phyloP scores from a whole-genome alignment of 2,113 vertebrate genomes.

The Pangasianodon hypophthalmus region DNA sequence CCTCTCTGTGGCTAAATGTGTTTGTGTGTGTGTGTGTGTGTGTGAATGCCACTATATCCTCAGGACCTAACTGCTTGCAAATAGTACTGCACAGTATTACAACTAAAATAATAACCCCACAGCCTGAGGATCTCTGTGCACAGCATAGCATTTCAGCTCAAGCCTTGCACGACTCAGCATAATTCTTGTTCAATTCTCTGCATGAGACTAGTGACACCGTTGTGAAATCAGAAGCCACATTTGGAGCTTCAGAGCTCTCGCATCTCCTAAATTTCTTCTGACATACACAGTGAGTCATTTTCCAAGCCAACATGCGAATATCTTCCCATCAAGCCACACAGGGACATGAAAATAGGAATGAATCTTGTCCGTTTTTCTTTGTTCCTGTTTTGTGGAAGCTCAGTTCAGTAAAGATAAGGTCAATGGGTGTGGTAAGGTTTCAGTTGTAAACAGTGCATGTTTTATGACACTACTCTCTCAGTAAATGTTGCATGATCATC shows the following conservation, averaged over 20 bases:
- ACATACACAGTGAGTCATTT: constrained; percentile 1
- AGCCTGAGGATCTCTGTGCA: background rate
- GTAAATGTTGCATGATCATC: constrained; percentile 1
- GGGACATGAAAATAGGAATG: background rate
- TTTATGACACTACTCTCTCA: background rate
- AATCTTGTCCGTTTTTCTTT: background rate
- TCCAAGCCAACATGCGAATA: constrained; percentile 1
- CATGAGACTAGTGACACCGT: background rate
- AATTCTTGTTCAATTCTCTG: background rate
- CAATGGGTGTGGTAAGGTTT: background rate
- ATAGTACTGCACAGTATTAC: background rate
- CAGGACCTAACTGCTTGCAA: background rate
- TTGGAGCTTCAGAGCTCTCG: background rate
- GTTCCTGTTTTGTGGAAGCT: background rate
- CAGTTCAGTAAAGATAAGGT: constrained; percentile 8
- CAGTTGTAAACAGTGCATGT: background rate
- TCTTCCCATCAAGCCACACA: background rate
- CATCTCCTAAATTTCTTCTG: constrained; percentile 6
- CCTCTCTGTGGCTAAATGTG: background rate
- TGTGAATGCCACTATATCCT: background rate
- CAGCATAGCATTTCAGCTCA: background rate
- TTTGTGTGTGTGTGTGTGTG: constrained; percentile 8
- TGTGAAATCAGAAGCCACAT: background rate
- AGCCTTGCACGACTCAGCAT: background rate
- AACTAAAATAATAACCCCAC: constrained; percentile 1